Conservation (phyloP, 1,140 invertebrate genomes). For the Papilio helenus region DNA sequence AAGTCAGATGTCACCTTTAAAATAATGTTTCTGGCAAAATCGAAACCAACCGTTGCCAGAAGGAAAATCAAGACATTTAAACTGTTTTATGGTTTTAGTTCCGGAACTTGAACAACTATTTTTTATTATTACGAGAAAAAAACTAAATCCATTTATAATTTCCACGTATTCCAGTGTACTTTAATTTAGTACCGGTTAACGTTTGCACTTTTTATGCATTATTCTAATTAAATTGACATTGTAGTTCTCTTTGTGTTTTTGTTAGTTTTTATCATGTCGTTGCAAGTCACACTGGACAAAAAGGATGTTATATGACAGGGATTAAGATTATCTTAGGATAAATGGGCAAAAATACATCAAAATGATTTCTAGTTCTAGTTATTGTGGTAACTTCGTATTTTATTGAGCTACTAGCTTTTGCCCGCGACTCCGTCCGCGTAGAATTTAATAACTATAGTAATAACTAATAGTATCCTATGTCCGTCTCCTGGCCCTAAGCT, state of each 20-base stretch:
- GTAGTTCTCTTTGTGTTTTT: constrained; percentile 12
- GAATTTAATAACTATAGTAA: too few relatives aligned
- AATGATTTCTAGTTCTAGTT: neutral
- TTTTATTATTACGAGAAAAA: neutral
- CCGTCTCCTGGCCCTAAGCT: too few relatives aligned
- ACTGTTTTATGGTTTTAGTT: constrained; percentile 11
- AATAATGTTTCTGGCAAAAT: neutral
- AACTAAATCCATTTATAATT: constrained; percentile 25
- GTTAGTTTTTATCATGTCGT: neutral
- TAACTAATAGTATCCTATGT: too few relatives aligned
- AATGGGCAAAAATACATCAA: neutral
- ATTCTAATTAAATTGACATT: constrained; percentile 3
- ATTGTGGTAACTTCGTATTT: neutral
- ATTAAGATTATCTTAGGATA: neutral
- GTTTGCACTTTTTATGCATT: constrained; percentile 6
- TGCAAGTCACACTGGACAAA: neutral
- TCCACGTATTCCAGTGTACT: constrained; percentile 20
- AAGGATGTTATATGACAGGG: neutral
- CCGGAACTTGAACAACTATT: constrained; percentile 15
- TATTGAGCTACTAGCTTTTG: neutral
- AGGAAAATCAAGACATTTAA: constrained; percentile 23
- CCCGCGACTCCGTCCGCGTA: too few relatives aligned
- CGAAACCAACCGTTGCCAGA: neutral
- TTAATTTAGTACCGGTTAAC: constrained; percentile 22
- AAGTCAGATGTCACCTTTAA: constrained; percentile 3